Conservation (phyloP, 2,113 vertebrate genomes). For the Nettapus auritus region DNA sequence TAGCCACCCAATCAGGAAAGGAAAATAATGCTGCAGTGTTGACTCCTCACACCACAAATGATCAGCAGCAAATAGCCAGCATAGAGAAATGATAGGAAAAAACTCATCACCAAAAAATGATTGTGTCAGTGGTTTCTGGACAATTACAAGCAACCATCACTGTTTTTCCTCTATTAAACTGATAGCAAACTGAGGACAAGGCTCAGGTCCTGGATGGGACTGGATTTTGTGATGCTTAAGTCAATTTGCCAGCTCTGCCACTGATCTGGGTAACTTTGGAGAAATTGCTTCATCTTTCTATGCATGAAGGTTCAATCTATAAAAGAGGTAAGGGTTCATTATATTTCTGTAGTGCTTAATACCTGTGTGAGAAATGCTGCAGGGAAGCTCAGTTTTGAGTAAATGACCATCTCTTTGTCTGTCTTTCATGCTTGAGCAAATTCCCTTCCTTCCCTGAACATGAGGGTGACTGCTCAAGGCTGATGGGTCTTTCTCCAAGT, state of each 20-base stretch:
- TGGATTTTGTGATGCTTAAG: not conserved
- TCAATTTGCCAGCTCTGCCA: not conserved
- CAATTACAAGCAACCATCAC: not conserved
- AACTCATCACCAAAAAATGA: not conserved
- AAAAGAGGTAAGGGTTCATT: not conserved
- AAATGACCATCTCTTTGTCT: not conserved
- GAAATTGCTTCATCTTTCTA: not conserved
- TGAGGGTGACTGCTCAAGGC: not conserved
- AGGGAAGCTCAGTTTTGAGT: not conserved
- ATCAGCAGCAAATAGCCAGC: not conserved
- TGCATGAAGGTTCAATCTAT: not conserved
- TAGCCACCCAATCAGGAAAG: not conserved
- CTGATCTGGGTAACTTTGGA: not conserved
- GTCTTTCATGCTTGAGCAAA: not conserved
- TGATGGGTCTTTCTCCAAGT: not conserved
- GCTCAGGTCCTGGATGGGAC: not conserved
- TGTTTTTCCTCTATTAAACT: not conserved
- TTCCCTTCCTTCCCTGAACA: not conserved
- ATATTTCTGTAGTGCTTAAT: not conserved
- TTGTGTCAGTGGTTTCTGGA: not conserved
- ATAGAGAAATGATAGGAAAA: not conserved
- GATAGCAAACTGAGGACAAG: not conserved
- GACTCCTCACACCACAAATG: not conserved
- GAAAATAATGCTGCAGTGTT: not conserved
- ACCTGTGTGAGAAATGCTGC: not conserved